These are phyloP conservation scores for Pipistrellus pygmaeus DNA, from an alignment of 2,797 vertebrate genomes.

Conservation along the genomic window DNA sequence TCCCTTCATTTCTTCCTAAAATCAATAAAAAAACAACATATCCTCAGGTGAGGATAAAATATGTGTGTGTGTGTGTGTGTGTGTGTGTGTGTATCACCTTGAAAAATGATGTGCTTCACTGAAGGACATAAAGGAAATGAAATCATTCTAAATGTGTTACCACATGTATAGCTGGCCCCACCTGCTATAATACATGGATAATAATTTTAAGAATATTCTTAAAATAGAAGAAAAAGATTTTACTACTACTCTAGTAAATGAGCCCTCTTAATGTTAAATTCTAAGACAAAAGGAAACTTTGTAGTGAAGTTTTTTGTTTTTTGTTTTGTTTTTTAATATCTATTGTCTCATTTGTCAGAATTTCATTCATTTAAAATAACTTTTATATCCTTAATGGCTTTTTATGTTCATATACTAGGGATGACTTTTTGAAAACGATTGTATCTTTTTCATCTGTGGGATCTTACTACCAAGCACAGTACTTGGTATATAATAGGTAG, in stretches of 20 bases:
- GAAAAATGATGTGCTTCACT: not conserved
- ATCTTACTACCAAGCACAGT: not conserved
- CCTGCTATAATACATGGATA: not conserved
- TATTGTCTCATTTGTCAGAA: conserved; percentile 26
- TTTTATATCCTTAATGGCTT: not conserved
- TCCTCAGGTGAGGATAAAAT: not conserved
- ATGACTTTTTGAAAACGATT: not conserved
- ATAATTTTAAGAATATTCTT: conserved; percentile 26
- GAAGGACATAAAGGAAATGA: not conserved
- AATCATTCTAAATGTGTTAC: not conserved
- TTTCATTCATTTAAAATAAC: conserved; percentile 11
- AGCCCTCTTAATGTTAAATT: not conserved
- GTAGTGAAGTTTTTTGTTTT: not conserved
- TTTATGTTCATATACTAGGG: not conserved
- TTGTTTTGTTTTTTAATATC: not conserved
- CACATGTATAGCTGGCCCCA: not conserved
- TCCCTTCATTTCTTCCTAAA: not conserved
- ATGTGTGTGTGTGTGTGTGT: not conserved
- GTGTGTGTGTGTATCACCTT: not conserved
- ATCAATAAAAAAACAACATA: not conserved
- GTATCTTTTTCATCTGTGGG: not conserved
- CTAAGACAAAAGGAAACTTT: not conserved
- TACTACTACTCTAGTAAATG: not conserved
- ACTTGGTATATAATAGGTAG: not conserved
- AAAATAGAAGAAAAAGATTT: conserved; percentile 50